Evolutionary conservation across 2,888 invertebrate genomes (phyloP).

Genomic region (Stegophylla sp.): DNA sequence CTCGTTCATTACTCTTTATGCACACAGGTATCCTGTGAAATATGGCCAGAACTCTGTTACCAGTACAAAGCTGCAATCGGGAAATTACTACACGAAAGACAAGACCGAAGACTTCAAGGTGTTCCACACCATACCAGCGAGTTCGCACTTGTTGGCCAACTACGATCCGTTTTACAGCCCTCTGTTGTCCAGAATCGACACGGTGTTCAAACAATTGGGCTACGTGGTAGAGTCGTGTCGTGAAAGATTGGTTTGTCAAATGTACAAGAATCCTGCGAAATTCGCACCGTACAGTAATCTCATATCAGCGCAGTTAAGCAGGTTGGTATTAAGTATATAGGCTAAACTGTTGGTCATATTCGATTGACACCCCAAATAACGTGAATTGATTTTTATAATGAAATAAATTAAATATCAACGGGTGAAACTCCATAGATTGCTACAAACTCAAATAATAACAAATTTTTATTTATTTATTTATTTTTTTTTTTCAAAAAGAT

Average conservation of each 20-base stretch:
- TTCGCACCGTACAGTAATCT: constrained; percentile 87
- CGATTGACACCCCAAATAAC: no score
- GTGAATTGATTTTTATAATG: no score
- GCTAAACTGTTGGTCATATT: no score
- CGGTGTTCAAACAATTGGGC: constrained; percentile 75
- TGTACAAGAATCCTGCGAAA: constrained; percentile 82
- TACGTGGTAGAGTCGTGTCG: constrained; percentile 76
- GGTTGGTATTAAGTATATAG: constrained; percentile 68
- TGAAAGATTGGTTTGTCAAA: constrained; percentile 81
- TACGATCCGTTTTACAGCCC: constrained; percentile 89
- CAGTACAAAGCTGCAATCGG: constrained; percentile 61
- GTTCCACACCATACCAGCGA: constrained; percentile 85
- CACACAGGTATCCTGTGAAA: constrained; percentile 60
- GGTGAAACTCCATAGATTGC: no score
- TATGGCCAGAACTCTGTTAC: constrained; percentile 65
- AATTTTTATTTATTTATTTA: no score
- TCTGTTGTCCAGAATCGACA: constrained; percentile 79
- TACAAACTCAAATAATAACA: no score
- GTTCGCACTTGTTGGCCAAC: constrained; percentile 80
- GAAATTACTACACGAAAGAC: constrained; percentile 68
- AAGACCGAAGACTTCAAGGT: constrained; percentile 76
- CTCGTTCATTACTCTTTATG: background rate
- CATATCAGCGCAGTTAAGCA: constrained; percentile 85
- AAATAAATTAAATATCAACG: no score
- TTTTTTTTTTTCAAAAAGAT: no score